Conservation (phyloP, 2,888 invertebrate genomes). For the Eremobia ochroleuca region DNA sequence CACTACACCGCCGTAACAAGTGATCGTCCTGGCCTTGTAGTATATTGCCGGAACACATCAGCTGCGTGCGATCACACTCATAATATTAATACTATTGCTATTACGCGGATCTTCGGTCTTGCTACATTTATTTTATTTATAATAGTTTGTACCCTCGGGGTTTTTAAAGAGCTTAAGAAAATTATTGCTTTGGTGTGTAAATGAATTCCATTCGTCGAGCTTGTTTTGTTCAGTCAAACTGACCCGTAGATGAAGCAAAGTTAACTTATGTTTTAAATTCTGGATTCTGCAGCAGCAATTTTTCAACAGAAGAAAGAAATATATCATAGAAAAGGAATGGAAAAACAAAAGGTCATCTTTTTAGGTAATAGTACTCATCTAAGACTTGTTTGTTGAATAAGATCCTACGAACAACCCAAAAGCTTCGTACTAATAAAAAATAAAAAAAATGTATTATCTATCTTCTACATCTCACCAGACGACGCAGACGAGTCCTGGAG, state of each 20-base stretch:
- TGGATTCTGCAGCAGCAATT: too few relatives aligned
- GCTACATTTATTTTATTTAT: constrained; percentile 52
- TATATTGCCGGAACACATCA: constrained; percentile 67
- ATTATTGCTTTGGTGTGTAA: neutral
- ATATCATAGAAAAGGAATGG: too few relatives aligned
- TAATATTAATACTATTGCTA: constrained; percentile 36
- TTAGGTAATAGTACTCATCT: too few relatives aligned
- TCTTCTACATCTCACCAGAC: too few relatives aligned
- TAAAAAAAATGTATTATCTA: too few relatives aligned
- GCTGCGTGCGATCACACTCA: constrained; percentile 47
- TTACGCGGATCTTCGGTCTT: constrained; percentile 55
- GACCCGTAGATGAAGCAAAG: too few relatives aligned
- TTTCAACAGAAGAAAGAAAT: too few relatives aligned
- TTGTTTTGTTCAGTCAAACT: neutral
- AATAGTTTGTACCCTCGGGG: constrained; percentile 29
- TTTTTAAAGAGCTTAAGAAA: constrained; percentile 25
- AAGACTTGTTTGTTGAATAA: too few relatives aligned
- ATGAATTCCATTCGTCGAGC: neutral
- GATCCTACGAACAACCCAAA: too few relatives aligned
- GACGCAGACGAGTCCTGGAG: too few relatives aligned
- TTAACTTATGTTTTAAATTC: neutral
- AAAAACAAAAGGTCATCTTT: too few relatives aligned
- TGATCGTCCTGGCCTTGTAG: constrained; percentile 61
- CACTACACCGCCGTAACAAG: constrained; percentile 31
- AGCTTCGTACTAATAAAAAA: too few relatives aligned